phyloP scores from a whole-genome alignment of 2,888 invertebrate genomes.

The Troglohyphantes excavatus region DNA sequence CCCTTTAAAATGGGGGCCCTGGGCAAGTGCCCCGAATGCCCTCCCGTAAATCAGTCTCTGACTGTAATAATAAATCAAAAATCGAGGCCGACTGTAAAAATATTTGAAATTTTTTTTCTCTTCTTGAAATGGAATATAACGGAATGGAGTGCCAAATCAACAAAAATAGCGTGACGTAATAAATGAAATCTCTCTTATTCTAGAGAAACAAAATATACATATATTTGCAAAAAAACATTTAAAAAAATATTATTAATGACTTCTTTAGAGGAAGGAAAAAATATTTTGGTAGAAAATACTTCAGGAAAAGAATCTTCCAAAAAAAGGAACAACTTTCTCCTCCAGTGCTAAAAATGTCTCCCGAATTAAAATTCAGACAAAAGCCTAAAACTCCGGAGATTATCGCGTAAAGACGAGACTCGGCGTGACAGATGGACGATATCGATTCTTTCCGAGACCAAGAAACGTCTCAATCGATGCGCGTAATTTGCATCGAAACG shows the following conservation, averaged over 20 bases:
- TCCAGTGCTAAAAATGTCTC: constrained; percentile 13
- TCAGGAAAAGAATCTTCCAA: neutral
- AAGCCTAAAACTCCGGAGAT: constrained; percentile 18
- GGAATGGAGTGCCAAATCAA: no score
- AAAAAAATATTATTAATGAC: constrained; percentile 29
- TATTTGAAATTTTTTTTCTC: no score
- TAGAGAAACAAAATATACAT: no score
- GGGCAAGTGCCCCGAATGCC: no score
- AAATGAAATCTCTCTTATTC: no score
- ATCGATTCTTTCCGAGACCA: constrained; percentile 62
- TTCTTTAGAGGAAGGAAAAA: neutral
- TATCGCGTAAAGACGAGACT: neutral
- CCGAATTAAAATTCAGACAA: constrained; percentile 65
- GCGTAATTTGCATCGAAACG: constrained; percentile 74
- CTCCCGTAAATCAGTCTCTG: no score
- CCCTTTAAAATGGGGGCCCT: no score
- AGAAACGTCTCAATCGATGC: constrained; percentile 70
- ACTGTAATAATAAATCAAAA: no score
- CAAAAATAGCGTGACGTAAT: no score
- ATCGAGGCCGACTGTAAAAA: no score
- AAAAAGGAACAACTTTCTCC: neutral
- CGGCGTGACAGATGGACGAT: constrained; percentile 70
- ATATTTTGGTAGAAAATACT: neutral
- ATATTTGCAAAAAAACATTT: neutral
- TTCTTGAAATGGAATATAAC: no score